phyloP scores from a whole-genome alignment of 2,888 invertebrate species.

The Aphrophora alni region DNA sequence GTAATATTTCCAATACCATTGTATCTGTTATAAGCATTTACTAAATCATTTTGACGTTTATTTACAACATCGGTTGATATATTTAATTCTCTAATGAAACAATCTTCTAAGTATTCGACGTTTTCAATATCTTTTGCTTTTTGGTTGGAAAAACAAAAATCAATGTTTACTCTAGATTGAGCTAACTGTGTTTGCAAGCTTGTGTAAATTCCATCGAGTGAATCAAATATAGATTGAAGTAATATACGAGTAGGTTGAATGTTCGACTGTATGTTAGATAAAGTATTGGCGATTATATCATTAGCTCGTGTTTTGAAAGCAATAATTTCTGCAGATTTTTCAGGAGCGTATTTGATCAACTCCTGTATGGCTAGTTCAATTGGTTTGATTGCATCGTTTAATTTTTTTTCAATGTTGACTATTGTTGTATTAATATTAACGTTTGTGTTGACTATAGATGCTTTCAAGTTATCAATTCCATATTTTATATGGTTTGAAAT shows the following conservation, averaged over 20 bases:
- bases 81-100: neutral
- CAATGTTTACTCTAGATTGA: neutral
- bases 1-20: neutral
- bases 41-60: neutral
- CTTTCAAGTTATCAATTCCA: neutral
- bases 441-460: neutral
- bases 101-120: neutral
- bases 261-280: neutral
- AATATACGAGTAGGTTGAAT: neutral
- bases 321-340: neutral
- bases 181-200: neutral
- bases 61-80: neutral
- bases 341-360: neutral
- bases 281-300: neutral
- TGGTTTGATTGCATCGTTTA: neutral
- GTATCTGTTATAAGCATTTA: neutral
- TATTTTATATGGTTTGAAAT: neutral
- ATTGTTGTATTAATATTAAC: neutral
- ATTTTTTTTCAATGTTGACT: neutral
- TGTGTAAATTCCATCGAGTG: neutral
- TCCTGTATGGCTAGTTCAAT: neutral
- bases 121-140: neutral
- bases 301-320: neutral
- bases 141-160: neutral
- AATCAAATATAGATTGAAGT: neutral